A percentile compares a stretch with the other conserved stretches of the same genome.
Evolutionary conservation across 1,140 invertebrate genomes (phyloP).

Genomic region (Heliconius congener): DNA sequence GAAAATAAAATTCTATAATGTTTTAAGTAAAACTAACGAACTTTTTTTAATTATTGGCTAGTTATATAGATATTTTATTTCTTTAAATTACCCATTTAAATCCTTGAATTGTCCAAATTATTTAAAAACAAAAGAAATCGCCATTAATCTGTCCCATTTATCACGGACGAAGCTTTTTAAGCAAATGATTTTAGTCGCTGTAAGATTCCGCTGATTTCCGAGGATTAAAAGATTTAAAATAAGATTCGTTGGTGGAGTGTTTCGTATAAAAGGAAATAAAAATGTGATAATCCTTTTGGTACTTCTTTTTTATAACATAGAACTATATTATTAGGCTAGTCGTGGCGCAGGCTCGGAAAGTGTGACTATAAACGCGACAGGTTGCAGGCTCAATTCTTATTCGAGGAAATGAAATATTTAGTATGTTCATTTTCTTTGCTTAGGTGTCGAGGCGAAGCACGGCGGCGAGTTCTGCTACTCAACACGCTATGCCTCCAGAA

Average conservation of each 20-base stretch:
- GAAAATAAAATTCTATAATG: too few species aligned
- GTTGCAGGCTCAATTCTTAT: too few species aligned
- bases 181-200: not conserved
- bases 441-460: too few species aligned
- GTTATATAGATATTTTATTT: not conserved
- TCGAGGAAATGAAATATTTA: too few species aligned
- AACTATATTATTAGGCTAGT: too few species aligned
- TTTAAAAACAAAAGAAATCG: not conserved
- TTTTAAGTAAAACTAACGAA: too few species aligned
- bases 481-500: too few species aligned
- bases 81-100: not conserved
- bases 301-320: not conserved
- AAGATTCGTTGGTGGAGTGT: not conserved
- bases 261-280: not conserved
- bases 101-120: not conserved
- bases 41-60: not conserved
- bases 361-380: too few species aligned
- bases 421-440: too few species aligned
- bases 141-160: not conserved
- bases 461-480: too few species aligned
- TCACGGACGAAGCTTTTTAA: not conserved
- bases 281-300: not conserved
- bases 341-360: too few species aligned
- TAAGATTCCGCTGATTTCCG: not conserved
- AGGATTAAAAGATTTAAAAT: slow-evolving; percentile 6